Base-by-base conservation (phyloP, 2,888 invertebrate species). In the Elysia crispata region DNA sequence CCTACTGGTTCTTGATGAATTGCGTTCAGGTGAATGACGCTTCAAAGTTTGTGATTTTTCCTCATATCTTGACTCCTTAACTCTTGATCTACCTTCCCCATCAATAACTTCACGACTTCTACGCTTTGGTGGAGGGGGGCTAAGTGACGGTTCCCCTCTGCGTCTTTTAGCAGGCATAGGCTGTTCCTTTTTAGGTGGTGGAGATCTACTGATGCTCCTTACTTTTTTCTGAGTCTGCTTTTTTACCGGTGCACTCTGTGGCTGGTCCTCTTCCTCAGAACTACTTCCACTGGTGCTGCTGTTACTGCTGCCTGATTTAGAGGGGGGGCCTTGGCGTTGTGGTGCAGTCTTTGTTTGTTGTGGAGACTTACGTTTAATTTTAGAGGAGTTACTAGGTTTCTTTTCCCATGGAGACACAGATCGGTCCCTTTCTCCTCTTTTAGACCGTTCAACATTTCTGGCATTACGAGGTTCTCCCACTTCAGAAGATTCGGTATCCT, bases 221-320 rank as follows among this genome's bases (percentile, higher is more conserved):
- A 41, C 41, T 41, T 41, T 41, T 41, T 41, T 41, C 41, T 41
- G 41, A 41, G 41, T 41, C 11, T 3, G 11, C 41, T 41, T 41
- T 41, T 41, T 41, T 11, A 41, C 11, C 11, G 41, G 41, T 41
- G 41, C 41, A 41, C 3, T 41, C 41, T 41, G 41, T 6, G 41
- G 41, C 41, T 11, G 3, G 11, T 41, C 41, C 41, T 57, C 74
- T 57, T 60, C 74, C n/a, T 74, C 79, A 20, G 79, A 79, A 25
- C 74, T 73, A 66, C 78, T 66, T 6, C 25, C 23, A 66, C 66
- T 41, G 11, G 41, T 6, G 41, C 41, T 41, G 11, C 60, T 23
- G 60, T 23, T 79, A 33, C 74, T 74, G 74, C 79, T 79, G 73
- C 79, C 74, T 72, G 79, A 79, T 11, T 18, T 28, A 15, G 79